Base-by-base conservation (phyloP, 2,797 vertebrate genomes). In the Gorsachius magnificus region DNA sequence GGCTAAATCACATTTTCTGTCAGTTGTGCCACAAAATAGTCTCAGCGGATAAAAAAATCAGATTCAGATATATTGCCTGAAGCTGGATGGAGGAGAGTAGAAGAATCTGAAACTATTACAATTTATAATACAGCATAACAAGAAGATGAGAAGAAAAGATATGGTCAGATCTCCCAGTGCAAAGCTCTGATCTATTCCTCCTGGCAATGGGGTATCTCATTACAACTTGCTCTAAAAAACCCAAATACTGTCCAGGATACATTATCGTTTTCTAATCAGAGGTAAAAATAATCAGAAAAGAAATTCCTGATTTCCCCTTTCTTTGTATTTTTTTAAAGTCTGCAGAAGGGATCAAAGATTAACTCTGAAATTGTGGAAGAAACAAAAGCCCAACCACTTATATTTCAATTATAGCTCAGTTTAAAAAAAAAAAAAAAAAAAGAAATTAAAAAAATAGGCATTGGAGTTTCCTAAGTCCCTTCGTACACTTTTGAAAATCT, bases 41-140 rank as follows among this genome's bases (percentile, higher is more conserved):
- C 56, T 83, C 45, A 8, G 15, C 5, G 35, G 1, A 2, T 29
- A 92, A 80, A 91, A 75, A 56, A 38, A 74, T 74, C 60, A 53
- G 18, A 71, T 93, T 93, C 69, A 91, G 75, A 56, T 92, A 63
- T 75, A 58, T 84, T 93, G 74, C 84, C 86, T 75, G 60, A 91
- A 91, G 86, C 54, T 75, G 38, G 48, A 78, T 80, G 29, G 38
- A 91, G 36, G n/a, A 91, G 7, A 57, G 43, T 19, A 57, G 56
- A 89, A 61, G 41, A 74, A 28, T 76, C 54, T 93, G 76, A 91
- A 92, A 84, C 50, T 84, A 69, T 92, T 94, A 68, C 56, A 88
- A 69, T 90, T 81, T 87, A 88, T 89, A 95, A 80, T 80, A 80
- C 25, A 74, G 33, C 31, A 63, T 72, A 92, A 72, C 35, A 86